Base-by-base conservation (phyloP, 2,797 vertebrate species). In the Valencia hispanica region DNA sequence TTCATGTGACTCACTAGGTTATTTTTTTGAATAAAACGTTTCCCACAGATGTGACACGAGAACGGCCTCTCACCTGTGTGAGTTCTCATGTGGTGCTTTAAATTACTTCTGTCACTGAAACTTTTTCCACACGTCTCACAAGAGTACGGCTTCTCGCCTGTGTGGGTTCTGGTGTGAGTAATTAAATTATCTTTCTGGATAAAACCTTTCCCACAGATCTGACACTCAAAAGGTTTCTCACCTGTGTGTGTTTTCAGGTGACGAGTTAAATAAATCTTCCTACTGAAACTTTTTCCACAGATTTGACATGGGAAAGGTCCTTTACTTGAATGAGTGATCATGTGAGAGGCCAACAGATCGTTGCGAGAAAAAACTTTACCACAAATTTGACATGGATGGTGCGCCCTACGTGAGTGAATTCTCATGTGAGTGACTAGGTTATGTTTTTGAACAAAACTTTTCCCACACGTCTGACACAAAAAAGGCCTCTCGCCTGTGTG, bases 1-100 rank as follows among this genome's bases (percentile, higher is more conserved):
- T 36, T 75, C 63, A 53, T 53, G 63, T 68, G 63, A 39, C 5
- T n/a, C 2, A 36, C 66, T 4, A 68, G 12, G 2, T 41, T 51
- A 3, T 27, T 22, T 5, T 27, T 55, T 7, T 68, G 25, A 18
- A 14, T 32, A 27, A 68, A 68, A 25, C 73, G 18, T 39, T 74
- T 74, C 6, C 72, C 61, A 2, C 72, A 74, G 22, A 36, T 50
- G 5, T 50, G 12, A 63, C 72, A 74, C 2, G 43, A 27, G 45
- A 22, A 25, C 1, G 47, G 47, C 43, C 22, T 74, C 57, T 74
- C 72, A 32, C 57, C 72, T 17, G 72, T 43, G 72, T 74, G 72
- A 27, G 50, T 72, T 41, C 53, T 72, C 22, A 41, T 53, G 45
- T 72, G 69, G 12, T 34, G 27, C 11, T 20, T 34, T 50, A 71